Conservation (phyloP, 2,888 invertebrate species). For the Steinernema scapterisci region DNA sequence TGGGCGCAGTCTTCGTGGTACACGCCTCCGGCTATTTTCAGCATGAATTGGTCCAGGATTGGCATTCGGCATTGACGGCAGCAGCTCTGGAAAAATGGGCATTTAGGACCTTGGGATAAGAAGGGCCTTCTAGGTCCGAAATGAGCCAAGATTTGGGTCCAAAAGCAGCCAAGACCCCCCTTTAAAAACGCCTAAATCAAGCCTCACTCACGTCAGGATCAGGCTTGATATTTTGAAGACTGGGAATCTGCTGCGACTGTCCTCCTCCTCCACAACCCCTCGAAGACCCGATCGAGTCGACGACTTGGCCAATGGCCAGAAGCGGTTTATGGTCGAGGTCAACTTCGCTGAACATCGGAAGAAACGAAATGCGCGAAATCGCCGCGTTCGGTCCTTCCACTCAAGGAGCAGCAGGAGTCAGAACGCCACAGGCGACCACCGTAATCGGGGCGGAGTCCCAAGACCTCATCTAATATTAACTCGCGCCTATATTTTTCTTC, state of each 20-base stretch:
- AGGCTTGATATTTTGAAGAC: background rate
- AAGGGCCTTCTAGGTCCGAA: too few species aligned
- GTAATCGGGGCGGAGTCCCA: background rate
- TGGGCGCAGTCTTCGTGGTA: conserved; percentile 98
- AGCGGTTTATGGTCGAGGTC: conserved; percentile 39
- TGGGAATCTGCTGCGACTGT: background rate
- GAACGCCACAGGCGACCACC: conserved; percentile 11
- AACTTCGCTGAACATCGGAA: conserved; percentile 13
- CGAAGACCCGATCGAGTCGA: conserved; percentile 52
- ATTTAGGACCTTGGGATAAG: too few species aligned
- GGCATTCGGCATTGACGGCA: conserved; percentile 30
- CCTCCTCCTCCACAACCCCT: background rate
- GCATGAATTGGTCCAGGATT: conserved; percentile 34
- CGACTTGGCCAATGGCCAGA: conserved; percentile 55
- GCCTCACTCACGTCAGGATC: conserved; percentile 21
- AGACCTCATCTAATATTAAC: conserved; percentile 29
- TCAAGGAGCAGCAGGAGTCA: too few species aligned
- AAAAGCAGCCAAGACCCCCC: too few species aligned
- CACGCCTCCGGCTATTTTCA: conserved; percentile 76
- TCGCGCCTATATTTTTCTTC: conserved; percentile 27
- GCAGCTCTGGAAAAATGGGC: background rate
- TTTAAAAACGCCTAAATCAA: too few species aligned
- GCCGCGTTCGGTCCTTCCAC: background rate
- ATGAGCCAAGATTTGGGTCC: too few species aligned
- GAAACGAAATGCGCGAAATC: conserved; percentile 10